Conservation (phyloP, 2,113 vertebrate species). For the Pontoporia blainvillei region DNA sequence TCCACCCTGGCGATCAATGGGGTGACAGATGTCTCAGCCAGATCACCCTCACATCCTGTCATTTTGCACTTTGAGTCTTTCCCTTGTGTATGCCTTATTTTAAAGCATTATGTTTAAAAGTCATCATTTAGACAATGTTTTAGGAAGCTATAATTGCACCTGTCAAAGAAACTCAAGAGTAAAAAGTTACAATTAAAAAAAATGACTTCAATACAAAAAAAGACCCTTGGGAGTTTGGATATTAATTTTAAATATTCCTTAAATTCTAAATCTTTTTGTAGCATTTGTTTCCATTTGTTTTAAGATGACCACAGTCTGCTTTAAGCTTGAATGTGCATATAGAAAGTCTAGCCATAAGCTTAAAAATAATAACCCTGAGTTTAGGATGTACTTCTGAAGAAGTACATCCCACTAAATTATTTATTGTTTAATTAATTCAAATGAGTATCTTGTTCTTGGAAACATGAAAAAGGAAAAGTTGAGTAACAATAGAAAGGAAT, state of each 20-base stretch:
- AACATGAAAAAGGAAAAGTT: not conserved
- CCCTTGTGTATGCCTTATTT: not conserved
- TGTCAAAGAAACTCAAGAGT: not conserved
- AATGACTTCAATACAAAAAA: not conserved
- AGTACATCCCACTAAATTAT: not conserved
- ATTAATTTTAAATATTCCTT: not conserved
- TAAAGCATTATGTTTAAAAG: conserved; percentile 2
- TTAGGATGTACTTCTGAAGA: not conserved
- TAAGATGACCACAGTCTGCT: not conserved
- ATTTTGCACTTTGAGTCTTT: not conserved
- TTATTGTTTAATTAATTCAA: not conserved
- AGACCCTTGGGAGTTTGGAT: not conserved
- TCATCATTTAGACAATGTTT: not conserved
- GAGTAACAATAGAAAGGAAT: not conserved
- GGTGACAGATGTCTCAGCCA: too few relatives aligned
- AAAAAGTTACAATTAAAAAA: not conserved
- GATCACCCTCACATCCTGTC: not conserved
- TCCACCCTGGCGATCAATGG: too few relatives aligned
- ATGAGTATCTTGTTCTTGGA: not conserved
- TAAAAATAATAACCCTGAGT: not conserved
- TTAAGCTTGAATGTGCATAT: not conserved
- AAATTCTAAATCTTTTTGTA: not conserved
- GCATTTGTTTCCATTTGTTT: not conserved
- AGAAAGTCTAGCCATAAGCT: not conserved
- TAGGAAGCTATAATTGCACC: not conserved